These are phyloP conservation scores for Phalera bucephala DNA, from an alignment of 2,888 invertebrate genomes.

Conservation along the genomic window DNA sequence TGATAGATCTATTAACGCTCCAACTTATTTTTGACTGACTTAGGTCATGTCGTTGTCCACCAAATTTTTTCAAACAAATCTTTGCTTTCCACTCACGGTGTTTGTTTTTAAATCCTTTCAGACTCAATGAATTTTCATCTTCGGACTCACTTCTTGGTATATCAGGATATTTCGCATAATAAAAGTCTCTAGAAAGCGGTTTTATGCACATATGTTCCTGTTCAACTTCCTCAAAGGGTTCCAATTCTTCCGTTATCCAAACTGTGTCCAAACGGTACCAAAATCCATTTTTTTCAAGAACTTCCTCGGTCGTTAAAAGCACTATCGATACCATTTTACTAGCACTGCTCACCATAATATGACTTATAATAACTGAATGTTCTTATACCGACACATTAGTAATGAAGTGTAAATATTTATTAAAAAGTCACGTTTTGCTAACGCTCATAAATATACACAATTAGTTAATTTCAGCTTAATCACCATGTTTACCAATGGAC, in stretches of 20 bases:
- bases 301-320: constrained; percentile 69
- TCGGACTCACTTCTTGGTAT: constrained; percentile 76
- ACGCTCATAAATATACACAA: constrained; percentile 12
- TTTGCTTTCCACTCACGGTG: constrained; percentile 67
- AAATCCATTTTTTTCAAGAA: constrained; percentile 64
- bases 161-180: constrained; percentile 68
- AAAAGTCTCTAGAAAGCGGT: constrained; percentile 67
- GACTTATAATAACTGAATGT: no score
- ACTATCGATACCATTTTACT: constrained; percentile 66
- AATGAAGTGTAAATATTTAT: not conserved
- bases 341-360: constrained; percentile 23
- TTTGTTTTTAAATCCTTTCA: constrained; percentile 62
- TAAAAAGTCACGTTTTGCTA: not conserved
- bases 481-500: constrained; percentile 1
- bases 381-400: constrained; percentile 11
- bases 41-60: constrained; percentile 5
- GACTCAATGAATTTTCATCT: constrained; percentile 63
- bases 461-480: constrained; percentile 13
- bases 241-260: constrained; percentile 70
- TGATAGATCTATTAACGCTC: constrained; percentile 7
- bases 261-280: constrained; percentile 67
- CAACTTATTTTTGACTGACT: not conserved
- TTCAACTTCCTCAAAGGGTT: constrained; percentile 71
- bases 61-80: constrained; percentile 1
- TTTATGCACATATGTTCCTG: constrained; percentile 59